Percentiles rank a stretch among this genome's conserved stretches.
Conservation (phyloP, 1,140 invertebrate species). For the Bombus turneri region DNA sequence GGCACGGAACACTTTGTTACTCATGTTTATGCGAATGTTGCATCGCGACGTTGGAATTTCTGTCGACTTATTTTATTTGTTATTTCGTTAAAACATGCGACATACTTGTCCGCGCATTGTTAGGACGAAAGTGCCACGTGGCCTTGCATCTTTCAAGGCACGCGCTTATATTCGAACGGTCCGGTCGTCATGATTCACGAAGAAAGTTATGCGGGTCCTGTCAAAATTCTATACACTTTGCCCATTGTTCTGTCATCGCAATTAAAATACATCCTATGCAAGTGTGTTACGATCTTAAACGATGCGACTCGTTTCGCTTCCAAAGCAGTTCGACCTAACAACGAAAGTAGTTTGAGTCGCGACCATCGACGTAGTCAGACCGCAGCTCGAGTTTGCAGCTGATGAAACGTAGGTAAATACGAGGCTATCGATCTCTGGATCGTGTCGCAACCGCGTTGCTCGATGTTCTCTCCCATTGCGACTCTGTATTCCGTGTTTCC, state of each 20-base stretch:
- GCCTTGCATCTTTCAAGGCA: slow-evolving; percentile 45
- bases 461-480: not conserved
- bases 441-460: slow-evolving; percentile 28
- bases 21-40: not conserved
- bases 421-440: slow-evolving; percentile 54
- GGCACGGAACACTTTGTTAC: not conserved
- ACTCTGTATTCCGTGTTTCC: slow-evolving; percentile 34
- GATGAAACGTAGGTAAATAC: slow-evolving; percentile 4
- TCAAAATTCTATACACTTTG: slow-evolving; percentile 43
- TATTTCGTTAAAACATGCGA: not conserved
- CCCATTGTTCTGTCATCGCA: slow-evolving; percentile 38
- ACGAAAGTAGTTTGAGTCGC: slow-evolving; percentile 13
- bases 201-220: slow-evolving; percentile 37
- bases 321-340: not conserved
- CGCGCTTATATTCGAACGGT: slow-evolving; percentile 14
- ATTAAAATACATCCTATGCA: slow-evolving; percentile 29
- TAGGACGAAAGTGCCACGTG: slow-evolving; percentile 12
- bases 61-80: not conserved
- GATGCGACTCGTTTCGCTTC: not conserved
- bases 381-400: not conserved
- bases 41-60: not conserved
- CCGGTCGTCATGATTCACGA: slow-evolving; percentile 31
- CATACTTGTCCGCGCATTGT: slow-evolving; percentile 11
- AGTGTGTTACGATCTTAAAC: slow-evolving; percentile 5
- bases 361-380: not conserved